Evolutionary conservation across 1,140 invertebrate species (phyloP), one percentile per base, ranked within the genome.

Genomic region (Drosophila willistoni): DNA sequence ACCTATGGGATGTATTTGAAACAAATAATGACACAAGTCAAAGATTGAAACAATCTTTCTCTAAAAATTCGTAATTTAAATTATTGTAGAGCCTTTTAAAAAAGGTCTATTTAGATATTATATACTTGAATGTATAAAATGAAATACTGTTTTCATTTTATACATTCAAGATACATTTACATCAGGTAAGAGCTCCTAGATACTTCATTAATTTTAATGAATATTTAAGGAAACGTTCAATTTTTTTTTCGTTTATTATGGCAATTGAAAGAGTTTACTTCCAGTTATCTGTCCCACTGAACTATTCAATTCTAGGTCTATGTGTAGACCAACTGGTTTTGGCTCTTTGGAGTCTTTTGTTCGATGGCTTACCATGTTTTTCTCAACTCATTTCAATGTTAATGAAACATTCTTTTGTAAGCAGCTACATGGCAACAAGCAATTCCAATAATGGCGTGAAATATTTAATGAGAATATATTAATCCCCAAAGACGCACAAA

Each of bases 391-490:
- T 36, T 59, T 59, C 33, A 19, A 59, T 51, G 56, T 59, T 39
- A 59, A 59, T 59, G 10, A 59, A 59, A 59, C 34, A 29, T 61
- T 34, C 57, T 67, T 6, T 34, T 14, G 25, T 10, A 51, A 17
- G 9, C 34, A 65, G 56, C 44, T 59, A 69, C 62, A 64, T 47
- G 44, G 44, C 51, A 47, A 64, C 57, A 60, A 57, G 72, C 75
- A 81, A 84, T 84, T 90, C 73, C 84, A 90, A 89, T 90, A 89
- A 89, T 89, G 85, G 84, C 77, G 84, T 79, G 85, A 89, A 90
- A 89, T 90, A 90, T 89, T 84, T 89, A 81, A 89, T 89, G 84
- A 90, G 84, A 90, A 84, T 90, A 85, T 89, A 89, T 89, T 90
- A 81, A 84, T 90, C 84, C 81, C 84, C 57, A 25, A 68, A 74